Evolutionary conservation across 2,113 vertebrate genomes (phyloP).

Genomic region (Probosciger aterrimus): DNA sequence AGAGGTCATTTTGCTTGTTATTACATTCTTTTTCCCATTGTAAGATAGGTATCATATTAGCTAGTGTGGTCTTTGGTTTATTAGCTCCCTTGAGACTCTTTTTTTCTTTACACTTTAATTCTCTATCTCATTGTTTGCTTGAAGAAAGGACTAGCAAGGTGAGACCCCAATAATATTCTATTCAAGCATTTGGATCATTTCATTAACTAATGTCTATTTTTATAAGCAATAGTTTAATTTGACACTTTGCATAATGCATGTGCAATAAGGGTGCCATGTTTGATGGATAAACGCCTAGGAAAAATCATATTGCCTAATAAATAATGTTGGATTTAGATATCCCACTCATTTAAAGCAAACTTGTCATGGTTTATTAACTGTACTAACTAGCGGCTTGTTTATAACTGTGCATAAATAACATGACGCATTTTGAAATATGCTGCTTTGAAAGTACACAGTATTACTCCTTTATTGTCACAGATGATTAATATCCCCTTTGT

Average conservation of each 20-base stretch:
- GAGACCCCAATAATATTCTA: conserved; percentile 14
- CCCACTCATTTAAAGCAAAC: conserved; percentile 76
- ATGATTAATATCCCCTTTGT: background rate
- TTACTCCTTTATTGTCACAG: background rate
- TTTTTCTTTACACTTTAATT: background rate
- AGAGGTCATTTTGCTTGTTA: background rate
- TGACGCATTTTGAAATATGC: conserved; percentile 33
- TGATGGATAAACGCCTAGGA: conserved; percentile 78
- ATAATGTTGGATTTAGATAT: conserved; percentile 72
- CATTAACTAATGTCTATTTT: conserved; percentile 76
- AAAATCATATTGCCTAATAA: conserved; percentile 79
- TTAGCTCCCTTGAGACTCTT: background rate
- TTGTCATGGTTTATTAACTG: conserved; percentile 78
- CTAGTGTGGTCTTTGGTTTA: background rate
- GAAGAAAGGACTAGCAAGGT: background rate
- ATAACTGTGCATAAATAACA: conserved; percentile 71
- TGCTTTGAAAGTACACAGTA: conserved; percentile 34
- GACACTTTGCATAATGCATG: conserved; percentile 77
- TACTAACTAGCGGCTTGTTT: conserved; percentile 72
- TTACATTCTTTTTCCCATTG: background rate
- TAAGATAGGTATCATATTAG: background rate
- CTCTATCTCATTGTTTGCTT: background rate
- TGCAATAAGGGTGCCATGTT: conserved; percentile 72
- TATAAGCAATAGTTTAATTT: conserved; percentile 81
- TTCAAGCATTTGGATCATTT: conserved; percentile 70